phyloP scores from a whole-genome alignment of 2,888 invertebrate species.

The Dolomedes plantarius region DNA sequence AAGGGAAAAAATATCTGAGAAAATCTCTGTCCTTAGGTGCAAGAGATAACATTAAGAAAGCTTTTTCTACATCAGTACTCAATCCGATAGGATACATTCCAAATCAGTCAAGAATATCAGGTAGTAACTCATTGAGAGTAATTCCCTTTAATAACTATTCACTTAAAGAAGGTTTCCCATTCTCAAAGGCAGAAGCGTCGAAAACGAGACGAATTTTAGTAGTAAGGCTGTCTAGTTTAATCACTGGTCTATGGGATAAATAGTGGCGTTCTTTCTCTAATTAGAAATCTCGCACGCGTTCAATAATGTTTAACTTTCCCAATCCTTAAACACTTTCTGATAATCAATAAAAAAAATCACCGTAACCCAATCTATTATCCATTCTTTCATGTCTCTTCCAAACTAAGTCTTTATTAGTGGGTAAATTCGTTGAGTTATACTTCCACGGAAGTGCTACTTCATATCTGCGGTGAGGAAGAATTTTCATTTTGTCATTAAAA shows the following conservation, averaged over 20 bases:
- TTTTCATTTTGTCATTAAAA: constrained; percentile 8
- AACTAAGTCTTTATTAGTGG: constrained; percentile 7
- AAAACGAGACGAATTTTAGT: constrained; percentile 21
- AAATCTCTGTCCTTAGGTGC: constrained; percentile 7
- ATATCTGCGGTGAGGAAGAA: constrained; percentile 7
- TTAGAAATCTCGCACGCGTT: neutral
- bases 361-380: constrained; percentile 16
- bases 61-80: constrained; percentile 21
- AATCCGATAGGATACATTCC: constrained; percentile 17
- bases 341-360: constrained; percentile 7
- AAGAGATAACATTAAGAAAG: constrained; percentile 25
- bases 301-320: no score
- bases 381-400: constrained; percentile 27
- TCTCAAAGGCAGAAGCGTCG: constrained; percentile 15
- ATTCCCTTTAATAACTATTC: constrained; percentile 9
- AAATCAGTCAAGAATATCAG: constrained; percentile 38
- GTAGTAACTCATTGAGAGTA: constrained; percentile 22
- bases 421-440: constrained; percentile 13
- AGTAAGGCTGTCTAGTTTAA: constrained; percentile 16
- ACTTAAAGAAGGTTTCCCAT: constrained; percentile 31
- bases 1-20: neutral
- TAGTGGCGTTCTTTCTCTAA: constrained; percentile 1
- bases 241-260: constrained; percentile 17
- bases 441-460: constrained; percentile 19
- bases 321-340: constrained; percentile 28